phyloP scores from a whole-genome alignment of 2,888 invertebrate species.

The Cephus rjabovi region DNA sequence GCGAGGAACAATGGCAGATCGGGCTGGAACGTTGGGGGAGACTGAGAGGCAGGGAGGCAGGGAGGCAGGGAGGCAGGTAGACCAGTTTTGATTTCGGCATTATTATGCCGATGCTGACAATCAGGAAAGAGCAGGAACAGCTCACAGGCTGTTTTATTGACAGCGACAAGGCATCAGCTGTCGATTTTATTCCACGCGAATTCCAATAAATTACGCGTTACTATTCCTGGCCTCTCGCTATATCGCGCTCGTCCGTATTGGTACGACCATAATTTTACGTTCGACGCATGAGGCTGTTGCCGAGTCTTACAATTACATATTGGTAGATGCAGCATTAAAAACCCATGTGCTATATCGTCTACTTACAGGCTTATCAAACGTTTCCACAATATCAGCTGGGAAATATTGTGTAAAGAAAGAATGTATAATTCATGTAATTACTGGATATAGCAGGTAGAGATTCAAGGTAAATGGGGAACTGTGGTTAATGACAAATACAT shows the following conservation, averaged over 20 bases:
- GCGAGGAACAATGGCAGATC: slow-evolving; percentile 46
- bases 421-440: not conserved
- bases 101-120: slow-evolving; percentile 41
- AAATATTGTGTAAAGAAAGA: not conserved
- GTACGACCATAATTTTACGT: not conserved
- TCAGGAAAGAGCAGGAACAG: slow-evolving; percentile 35
- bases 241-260: not conserved
- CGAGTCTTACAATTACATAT: not conserved
- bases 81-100: slow-evolving; percentile 48
- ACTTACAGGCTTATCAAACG: not conserved
- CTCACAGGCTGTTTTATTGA: slow-evolving; percentile 22
- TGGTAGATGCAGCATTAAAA: not conserved
- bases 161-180: slow-evolving; percentile 41
- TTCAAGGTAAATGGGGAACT: not conserved
- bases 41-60: not conserved
- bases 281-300: not conserved
- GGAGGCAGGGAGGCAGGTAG: slow-evolving; percentile 2
- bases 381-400: not conserved
- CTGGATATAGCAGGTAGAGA: not conserved
- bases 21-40: slow-evolving; percentile 11
- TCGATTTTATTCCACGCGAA: slow-evolving; percentile 31
- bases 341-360: not conserved
- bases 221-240: not conserved
- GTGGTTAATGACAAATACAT: not conserved
- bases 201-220: not conserved